These are phyloP conservation scores for Andrena cerasifolii DNA, from an alignment of 1,140 invertebrate genomes.

Conservation along the genomic window DNA sequence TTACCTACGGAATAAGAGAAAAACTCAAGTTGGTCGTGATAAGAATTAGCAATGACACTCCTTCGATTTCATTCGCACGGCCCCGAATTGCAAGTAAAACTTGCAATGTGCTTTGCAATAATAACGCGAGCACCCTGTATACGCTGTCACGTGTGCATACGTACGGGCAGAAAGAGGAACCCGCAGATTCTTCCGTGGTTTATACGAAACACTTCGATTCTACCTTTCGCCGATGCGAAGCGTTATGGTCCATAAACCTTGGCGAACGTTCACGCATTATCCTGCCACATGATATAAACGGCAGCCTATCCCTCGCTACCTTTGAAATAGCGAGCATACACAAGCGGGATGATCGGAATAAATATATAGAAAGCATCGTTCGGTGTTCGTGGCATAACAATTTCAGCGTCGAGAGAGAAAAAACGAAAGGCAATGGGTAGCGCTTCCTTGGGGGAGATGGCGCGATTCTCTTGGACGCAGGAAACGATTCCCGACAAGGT, in stretches of 20 bases:
- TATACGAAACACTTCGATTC: slow-evolving; percentile 28
- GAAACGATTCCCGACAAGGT: slow-evolving; percentile 36
- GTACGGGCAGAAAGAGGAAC: not conserved
- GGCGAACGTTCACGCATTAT: slow-evolving; percentile 45
- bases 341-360: slow-evolving; percentile 41
- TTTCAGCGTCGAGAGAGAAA: slow-evolving; percentile 32
- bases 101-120: no score
- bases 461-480: slow-evolving; percentile 22
- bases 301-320: slow-evolving; percentile 23
- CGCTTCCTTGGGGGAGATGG: not conserved
- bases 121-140: no score
- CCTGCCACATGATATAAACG: slow-evolving; percentile 49
- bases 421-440: slow-evolving; percentile 20
- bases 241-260: slow-evolving; percentile 55
- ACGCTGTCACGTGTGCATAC: no score
- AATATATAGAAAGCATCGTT: slow-evolving; percentile 46
- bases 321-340: slow-evolving; percentile 30
- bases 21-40: no score
- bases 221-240: slow-evolving; percentile 23
- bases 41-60: no score
- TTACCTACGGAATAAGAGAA: no score
- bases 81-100: no score
- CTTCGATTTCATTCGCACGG: no score
- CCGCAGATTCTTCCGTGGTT: slow-evolving; percentile 14
- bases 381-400: slow-evolving; percentile 45